phyloP scores from a whole-genome alignment of 2,113 vertebrate species.

The Globicephala melas region DNA sequence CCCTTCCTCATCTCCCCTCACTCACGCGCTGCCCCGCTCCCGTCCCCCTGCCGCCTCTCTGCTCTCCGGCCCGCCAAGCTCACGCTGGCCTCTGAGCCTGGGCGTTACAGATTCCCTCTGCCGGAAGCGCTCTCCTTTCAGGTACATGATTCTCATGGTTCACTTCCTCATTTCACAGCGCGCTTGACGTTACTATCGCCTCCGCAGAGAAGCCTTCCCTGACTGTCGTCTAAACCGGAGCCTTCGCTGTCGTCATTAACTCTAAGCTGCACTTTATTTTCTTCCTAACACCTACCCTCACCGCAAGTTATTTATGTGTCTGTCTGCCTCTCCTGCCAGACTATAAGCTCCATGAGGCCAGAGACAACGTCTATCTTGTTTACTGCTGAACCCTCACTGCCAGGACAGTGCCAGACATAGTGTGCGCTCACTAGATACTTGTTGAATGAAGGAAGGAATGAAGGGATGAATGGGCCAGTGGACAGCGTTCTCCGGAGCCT shows the following conservation, averaged over 20 bases:
- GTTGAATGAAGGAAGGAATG: not conserved
- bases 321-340: not conserved
- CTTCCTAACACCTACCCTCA: not conserved
- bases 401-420: not conserved
- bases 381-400: not conserved
- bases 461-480: not conserved
- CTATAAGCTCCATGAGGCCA: not conserved
- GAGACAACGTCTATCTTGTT: not conserved
- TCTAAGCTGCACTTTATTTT: not conserved
- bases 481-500: not conserved
- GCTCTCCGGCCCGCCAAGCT: not conserved
- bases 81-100: not conserved
- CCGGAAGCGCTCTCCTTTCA: not conserved
- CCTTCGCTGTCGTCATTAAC: not conserved
- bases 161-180: not conserved
- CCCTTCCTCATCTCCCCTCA: not conserved
- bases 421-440: not conserved
- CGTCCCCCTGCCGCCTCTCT: rapidly evolving
- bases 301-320: not conserved
- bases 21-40: not conserved
- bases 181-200: not conserved
- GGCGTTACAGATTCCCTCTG: not conserved
- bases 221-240: not conserved
- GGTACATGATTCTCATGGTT: not conserved
- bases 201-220: not conserved